Evolutionary conservation across 2,113 vertebrate genomes (phyloP).

Genomic region (Alosa alosa): DNA sequence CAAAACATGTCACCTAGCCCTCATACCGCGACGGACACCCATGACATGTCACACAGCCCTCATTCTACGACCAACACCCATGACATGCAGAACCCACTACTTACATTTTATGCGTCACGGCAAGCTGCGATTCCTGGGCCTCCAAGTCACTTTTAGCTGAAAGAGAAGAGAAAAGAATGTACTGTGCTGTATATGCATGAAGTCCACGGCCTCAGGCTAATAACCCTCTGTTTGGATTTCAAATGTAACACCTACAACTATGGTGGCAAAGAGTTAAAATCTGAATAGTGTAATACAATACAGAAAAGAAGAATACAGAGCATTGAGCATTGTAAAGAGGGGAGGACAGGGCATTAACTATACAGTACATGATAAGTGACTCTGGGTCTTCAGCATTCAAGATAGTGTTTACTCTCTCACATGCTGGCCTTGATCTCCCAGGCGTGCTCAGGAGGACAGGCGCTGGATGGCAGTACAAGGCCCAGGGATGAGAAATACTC

Average conservation of each 20-base stretch:
- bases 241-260: not conserved
- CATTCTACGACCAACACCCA: not conserved
- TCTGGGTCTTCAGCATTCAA: not conserved
- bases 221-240: not conserved
- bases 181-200: too few relatives aligned
- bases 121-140: slow-evolving; percentile 79
- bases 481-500: not conserved
- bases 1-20: not conserved
- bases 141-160: slow-evolving; percentile 89
- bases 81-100: slow-evolving; percentile 37
- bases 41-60: not conserved
- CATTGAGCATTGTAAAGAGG: not conserved
- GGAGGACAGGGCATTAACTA: not conserved
- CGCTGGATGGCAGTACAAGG: not conserved
- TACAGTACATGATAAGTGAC: not conserved
- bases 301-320: not conserved
- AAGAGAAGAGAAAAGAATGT: slow-evolving; percentile 46
- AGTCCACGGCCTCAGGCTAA: not conserved
- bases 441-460: not conserved
- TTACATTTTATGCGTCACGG: slow-evolving; percentile 86
- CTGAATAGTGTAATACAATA: not conserved
- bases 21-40: not conserved
- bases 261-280: not conserved
- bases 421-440: not conserved
- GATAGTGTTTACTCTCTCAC: not conserved